phyloP scores from a whole-genome alignment of 2,113 vertebrate genomes.

The Festucalex cinctus region DNA sequence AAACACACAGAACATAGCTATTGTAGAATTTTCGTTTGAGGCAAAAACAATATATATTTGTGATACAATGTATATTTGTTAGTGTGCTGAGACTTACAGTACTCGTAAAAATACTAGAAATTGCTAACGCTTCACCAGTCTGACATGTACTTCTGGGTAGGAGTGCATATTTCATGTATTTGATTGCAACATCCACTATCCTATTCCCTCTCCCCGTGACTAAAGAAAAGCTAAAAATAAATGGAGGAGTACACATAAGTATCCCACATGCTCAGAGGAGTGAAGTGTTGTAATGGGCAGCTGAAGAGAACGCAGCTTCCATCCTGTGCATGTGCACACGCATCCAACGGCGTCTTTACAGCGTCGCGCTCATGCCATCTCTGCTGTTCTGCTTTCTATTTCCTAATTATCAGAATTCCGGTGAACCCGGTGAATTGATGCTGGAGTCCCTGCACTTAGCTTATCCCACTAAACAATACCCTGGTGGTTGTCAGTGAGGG shows the following conservation, averaged over 20 bases:
- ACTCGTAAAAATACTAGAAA: too few relatives aligned
- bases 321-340: constrained; percentile 33
- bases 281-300: constrained; percentile 31
- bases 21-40: too few relatives aligned
- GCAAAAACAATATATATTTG: too few relatives aligned
- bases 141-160: too few relatives aligned
- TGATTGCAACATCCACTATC: neutral
- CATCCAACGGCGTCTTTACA: constrained; percentile 18
- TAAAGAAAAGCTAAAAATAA: constrained; percentile 35
- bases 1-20: too few relatives aligned
- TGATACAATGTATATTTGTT: too few relatives aligned
- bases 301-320: constrained; percentile 26
- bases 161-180: too few relatives aligned
- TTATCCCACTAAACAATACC: constrained; percentile 21
- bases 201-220: constrained; percentile 17
- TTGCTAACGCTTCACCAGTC: too few relatives aligned
- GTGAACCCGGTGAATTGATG: constrained; percentile 5
- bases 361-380: neutral
- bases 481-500: constrained; percentile 25
- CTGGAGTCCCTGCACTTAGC: constrained; percentile 26
- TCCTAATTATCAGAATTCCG: neutral
- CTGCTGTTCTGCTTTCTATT: neutral
- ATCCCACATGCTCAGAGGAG: constrained; percentile 38
- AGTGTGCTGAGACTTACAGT: too few relatives aligned
- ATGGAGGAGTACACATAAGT: constrained; percentile 27